Conservation (phyloP, 2,797 vertebrate species). For the Decapterus maruadsi region DNA sequence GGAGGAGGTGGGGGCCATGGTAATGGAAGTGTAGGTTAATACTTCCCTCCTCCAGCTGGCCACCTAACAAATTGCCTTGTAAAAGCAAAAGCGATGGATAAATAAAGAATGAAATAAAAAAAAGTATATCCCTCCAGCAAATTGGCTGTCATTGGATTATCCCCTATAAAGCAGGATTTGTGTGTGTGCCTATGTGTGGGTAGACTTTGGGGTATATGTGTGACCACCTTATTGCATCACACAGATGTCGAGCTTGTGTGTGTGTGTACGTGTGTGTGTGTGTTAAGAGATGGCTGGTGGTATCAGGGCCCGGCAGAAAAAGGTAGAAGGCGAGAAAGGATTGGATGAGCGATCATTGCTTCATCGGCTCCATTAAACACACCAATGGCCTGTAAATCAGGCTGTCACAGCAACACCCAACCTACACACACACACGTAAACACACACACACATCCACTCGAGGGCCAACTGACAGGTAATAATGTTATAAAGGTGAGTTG, state of each 20-base stretch:
- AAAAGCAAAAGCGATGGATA: slow-evolving; percentile 80
- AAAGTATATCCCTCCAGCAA: slow-evolving; percentile 83
- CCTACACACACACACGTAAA: slow-evolving; percentile 5
- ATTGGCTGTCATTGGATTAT: slow-evolving; percentile 90
- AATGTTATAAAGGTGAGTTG: slow-evolving; percentile 16
- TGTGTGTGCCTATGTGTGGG: slow-evolving; percentile 43
- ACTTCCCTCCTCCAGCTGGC: slow-evolving; percentile 68
- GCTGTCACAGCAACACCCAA: slow-evolving; percentile 46
- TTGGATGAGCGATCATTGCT: slow-evolving; percentile 74
- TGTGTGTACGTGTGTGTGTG: slow-evolving; percentile 31
- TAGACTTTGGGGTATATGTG: slow-evolving; percentile 50
- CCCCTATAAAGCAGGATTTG: slow-evolving; percentile 86
- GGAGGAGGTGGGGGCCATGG: slow-evolving; percentile 71
- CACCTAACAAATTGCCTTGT: slow-evolving; percentile 84
- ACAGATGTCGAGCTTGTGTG: slow-evolving; percentile 35
- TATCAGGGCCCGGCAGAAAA: slow-evolving; percentile 52
- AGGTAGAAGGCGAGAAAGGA: slow-evolving; percentile 47
- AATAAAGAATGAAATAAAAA: slow-evolving; percentile 78
- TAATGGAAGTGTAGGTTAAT: slow-evolving; percentile 75
- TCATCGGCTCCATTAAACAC: slow-evolving; percentile 81
- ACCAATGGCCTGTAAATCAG: slow-evolving; percentile 76
- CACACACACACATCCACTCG: slow-evolving; percentile 16
- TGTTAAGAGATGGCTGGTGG: slow-evolving; percentile 29
- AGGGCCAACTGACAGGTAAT: not conserved
- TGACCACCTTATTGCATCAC: slow-evolving; percentile 65